Evolutionary conservation across 2,888 invertebrate species (phyloP).

Genomic region (Leptinotarsa rubiginosa): DNA sequence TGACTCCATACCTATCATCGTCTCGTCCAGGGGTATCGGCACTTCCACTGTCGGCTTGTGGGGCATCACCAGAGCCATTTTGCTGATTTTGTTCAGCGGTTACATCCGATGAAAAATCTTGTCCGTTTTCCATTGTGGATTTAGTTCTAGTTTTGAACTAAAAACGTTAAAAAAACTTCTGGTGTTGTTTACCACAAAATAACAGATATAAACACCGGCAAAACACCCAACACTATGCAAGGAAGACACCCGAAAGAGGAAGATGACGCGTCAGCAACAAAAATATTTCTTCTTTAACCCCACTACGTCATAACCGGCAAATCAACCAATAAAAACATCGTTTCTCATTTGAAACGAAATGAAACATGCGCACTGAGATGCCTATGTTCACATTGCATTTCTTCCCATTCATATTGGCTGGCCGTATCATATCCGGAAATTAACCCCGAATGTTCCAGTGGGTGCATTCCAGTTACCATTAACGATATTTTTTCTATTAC

Average conservation of each 20-base stretch:
- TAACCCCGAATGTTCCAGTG: too few relatives aligned
- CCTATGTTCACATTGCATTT: background rate
- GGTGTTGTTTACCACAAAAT: too few relatives aligned
- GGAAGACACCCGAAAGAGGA: slow-evolving; percentile 9
- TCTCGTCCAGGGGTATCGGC: slow-evolving; percentile 83
- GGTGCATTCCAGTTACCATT: too few relatives aligned
- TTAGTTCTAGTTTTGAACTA: too few relatives aligned
- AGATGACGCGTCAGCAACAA: slow-evolving; percentile 8
- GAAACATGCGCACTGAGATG: background rate
- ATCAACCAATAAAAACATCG: background rate
- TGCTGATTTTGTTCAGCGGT: slow-evolving; percentile 71
- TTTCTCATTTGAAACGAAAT: background rate
- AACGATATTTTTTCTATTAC: too few relatives aligned
- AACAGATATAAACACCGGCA: background rate
- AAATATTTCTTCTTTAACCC: background rate
- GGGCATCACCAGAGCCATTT: slow-evolving; percentile 75
- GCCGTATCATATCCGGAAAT: too few relatives aligned
- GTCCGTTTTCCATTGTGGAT: slow-evolving; percentile 78
- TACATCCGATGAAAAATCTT: slow-evolving; percentile 83
- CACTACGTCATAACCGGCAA: slow-evolving; percentile 20
- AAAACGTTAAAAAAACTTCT: too few relatives aligned
- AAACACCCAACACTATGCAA: background rate
- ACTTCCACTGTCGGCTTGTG: slow-evolving; percentile 76
- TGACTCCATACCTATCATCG: slow-evolving; percentile 78
- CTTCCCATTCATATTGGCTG: too few relatives aligned